A percentile compares a stretch with the other conserved stretches of the same genome.
Evolutionary conservation across 2,113 vertebrate genomes (phyloP).

Genomic region (Rafetus swinhoei): DNA sequence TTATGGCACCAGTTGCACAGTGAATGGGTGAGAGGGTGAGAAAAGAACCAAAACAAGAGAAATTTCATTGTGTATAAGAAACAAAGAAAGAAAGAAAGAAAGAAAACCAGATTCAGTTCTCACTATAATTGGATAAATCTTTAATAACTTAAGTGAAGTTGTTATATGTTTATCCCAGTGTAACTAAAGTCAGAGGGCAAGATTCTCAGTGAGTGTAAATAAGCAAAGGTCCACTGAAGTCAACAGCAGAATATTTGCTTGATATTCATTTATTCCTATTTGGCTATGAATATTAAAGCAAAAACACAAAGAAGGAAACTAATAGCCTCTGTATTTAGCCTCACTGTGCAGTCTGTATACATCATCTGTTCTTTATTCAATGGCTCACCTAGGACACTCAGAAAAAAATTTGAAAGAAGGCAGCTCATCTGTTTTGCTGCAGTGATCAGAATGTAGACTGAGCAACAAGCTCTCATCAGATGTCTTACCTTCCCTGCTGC

Average conservation of each 20-base stretch:
- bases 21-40: background rate
- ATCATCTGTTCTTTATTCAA: background rate
- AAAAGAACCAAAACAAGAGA: background rate
- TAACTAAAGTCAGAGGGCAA: conserved; percentile 7
- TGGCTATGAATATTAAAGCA: background rate
- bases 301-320: background rate
- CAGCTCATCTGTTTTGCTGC: background rate
- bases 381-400: background rate
- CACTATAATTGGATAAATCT: background rate
- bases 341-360: background rate
- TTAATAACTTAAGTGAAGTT: background rate
- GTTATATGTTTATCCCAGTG: background rate
- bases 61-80: background rate
- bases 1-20: background rate
- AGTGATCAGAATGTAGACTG: background rate
- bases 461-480: background rate
- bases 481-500: background rate
- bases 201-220: background rate
- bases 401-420: background rate
- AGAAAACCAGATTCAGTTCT: background rate
- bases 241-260: background rate
- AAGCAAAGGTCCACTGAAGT: background rate
- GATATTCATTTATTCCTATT: background rate
- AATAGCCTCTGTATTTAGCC: background rate
- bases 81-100: background rate